These are phyloP conservation scores for Buathra laborator DNA, from an alignment of 2,888 invertebrate species.

Conservation along the genomic window DNA sequence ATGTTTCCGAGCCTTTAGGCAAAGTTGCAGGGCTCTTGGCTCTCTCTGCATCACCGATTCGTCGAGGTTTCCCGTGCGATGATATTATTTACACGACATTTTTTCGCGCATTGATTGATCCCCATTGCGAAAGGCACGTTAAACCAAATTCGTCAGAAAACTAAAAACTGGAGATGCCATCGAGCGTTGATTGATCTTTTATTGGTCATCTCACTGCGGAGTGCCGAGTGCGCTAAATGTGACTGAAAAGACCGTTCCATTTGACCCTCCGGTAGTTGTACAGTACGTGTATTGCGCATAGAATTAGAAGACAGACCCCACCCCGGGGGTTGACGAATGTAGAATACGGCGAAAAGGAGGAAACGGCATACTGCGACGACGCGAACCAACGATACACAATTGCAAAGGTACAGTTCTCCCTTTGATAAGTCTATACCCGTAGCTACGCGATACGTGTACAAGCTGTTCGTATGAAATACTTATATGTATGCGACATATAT, in stretches of 20 bases:
- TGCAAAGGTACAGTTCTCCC: slow-evolving; percentile 84
- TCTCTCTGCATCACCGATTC: slow-evolving; percentile 69
- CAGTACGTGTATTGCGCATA: background rate
- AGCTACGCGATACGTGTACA: slow-evolving; percentile 44
- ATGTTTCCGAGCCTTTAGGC: slow-evolving; percentile 77
- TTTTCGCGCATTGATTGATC: background rate
- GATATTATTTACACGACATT: background rate
- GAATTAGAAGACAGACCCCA: slow-evolving; percentile 49
- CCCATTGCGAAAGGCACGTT: background rate
- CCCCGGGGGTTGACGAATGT: background rate
- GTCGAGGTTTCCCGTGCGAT: slow-evolving; percentile 35
- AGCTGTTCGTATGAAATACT: slow-evolving; percentile 11
- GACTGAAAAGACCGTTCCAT: background rate
- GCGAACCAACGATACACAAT: slow-evolving; percentile 83
- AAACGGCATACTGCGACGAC: slow-evolving; percentile 79
- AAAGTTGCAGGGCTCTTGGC: slow-evolving; percentile 68
- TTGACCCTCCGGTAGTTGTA: background rate
- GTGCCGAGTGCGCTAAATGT: background rate
- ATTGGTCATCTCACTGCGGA: background rate
- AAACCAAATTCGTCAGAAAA: background rate
- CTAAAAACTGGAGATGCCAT: background rate
- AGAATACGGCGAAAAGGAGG: slow-evolving; percentile 34
- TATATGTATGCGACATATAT: slow-evolving; percentile 24
- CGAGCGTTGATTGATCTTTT: background rate
- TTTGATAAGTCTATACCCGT: slow-evolving; percentile 79